A percentile compares a stretch with the other conserved stretches of the same genome.
Evolutionary conservation across 2,797 vertebrate genomes (phyloP).

Genomic region (Gymnopithys bicolor): DNA sequence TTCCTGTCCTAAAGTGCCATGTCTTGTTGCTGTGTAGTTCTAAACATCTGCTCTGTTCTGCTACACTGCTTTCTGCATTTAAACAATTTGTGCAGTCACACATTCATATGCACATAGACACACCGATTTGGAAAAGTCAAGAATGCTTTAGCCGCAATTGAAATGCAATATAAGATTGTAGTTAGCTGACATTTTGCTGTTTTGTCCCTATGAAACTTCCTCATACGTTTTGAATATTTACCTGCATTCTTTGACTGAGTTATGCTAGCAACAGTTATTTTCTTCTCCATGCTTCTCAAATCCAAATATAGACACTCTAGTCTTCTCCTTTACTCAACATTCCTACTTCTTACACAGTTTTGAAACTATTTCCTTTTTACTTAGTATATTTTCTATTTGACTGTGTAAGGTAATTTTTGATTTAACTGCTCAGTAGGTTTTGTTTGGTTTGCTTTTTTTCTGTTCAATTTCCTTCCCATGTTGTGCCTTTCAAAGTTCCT

Average conservation of each 20-base stretch:
- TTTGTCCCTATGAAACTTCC: background rate
- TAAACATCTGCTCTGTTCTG: conserved; percentile 51
- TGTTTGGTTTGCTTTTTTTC: background rate
- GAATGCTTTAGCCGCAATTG: background rate
- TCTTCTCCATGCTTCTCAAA: background rate
- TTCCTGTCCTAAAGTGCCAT: conserved; percentile 45
- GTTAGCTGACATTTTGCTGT: background rate
- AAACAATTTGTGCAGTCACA: conserved; percentile 24
- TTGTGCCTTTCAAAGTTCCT: conserved; percentile 5
- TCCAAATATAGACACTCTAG: background rate
- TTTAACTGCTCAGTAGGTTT: conserved; percentile 30
- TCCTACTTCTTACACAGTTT: background rate
- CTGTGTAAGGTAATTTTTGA: conserved; percentile 13
- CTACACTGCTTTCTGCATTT: conserved; percentile 31
- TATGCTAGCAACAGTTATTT: background rate
- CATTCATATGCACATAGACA: background rate
- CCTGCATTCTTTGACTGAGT: background rate
- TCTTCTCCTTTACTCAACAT: background rate
- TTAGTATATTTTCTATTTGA: background rate
- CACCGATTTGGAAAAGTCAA: conserved; percentile 16
- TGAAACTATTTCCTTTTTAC: background rate
- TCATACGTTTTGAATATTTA: background rate
- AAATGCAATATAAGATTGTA: background rate
- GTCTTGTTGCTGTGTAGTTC: background rate
- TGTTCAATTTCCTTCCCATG: background rate